Evolutionary conservation across 1,140 invertebrate species (phyloP).

Genomic region (Diuraphis noxia): DNA sequence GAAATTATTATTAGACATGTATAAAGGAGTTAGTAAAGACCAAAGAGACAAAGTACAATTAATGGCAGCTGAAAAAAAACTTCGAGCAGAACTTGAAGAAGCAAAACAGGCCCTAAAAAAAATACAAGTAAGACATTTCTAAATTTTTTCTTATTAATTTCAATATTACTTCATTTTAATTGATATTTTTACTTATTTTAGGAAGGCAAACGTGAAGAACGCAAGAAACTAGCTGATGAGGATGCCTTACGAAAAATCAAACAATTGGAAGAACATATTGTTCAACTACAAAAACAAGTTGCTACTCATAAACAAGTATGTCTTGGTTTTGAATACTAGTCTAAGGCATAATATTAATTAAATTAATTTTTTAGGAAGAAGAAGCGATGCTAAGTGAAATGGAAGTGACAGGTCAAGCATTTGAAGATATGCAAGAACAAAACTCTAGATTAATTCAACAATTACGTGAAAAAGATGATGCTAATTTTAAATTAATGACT

Average conservation of each 20-base stretch:
- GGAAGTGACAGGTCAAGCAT: conserved; percentile 98
- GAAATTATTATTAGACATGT: conserved; percentile 94
- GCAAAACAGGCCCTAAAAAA: conserved; percentile 81
- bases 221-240: conserved; percentile 91
- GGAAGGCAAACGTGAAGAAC: conserved; percentile 89
- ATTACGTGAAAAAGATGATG: conserved; percentile 96
- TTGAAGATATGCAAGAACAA: conserved; percentile 99
- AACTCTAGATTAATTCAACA: conserved; percentile 96
- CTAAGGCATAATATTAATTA: not conserved
- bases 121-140: conserved; percentile 64
- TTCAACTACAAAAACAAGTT: conserved; percentile 80
- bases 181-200: conserved; percentile 60
- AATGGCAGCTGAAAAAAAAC: conserved; percentile 93
- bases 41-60: conserved; percentile 94
- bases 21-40: conserved; percentile 95
- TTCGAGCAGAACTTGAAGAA: conserved; percentile 86
- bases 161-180: too few relatives aligned
- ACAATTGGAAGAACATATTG: conserved; percentile 88
- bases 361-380: conserved; percentile 74
- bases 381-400: conserved; percentile 97
- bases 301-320: conserved; percentile 79
- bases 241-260: conserved; percentile 94
- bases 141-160: not conserved
- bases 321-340: not conserved
- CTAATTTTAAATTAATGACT: conserved; percentile 99